Evolutionary conservation across 2,888 invertebrate genomes (phyloP), one percentile per base, ranked within the genome.

Genomic region (Hemithea aestivaria): DNA sequence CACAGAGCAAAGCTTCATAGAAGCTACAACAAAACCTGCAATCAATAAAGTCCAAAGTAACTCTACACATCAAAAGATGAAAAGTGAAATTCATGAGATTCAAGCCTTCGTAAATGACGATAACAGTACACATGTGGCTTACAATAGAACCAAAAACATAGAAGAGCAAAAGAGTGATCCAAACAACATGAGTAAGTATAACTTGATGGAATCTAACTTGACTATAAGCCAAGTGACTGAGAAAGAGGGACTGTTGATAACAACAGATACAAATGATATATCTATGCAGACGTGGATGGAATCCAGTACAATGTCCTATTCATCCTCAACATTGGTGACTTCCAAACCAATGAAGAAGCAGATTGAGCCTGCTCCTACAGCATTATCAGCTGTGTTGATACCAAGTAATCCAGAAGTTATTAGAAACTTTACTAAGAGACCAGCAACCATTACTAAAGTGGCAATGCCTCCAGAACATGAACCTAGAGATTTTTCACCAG

Each of bases 321-420:
- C 66, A 20, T 53, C 59, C 40, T 62, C 69, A 10, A 58, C 64
- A 40, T 46, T 63, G 32, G 56, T 71, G 2, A 74, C 74, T 35
- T 56, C 73, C 24, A 79, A 73, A 45, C 68, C 68, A 37, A 69
- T 66, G 24, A 77, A 71, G 40, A 78, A 80, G 47, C 71, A 75
- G 46, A 62, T 75, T 45, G 77, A 79, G 22, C 68, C 55, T 46
- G 75, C 65, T 46, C 75, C 87, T 27, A 84, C 88, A 58, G 89
- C 92, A 10, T 67, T 92, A 10, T 91, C 92, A 11, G 90, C 92
- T 10, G 75, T 92, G 16, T 65, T 92, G 28, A 78, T 90, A 29
- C 92, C 92, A 20, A 91, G 89, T 8, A 70, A 62, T 66, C 76
- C 77, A 44, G 82, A 84, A 34, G 49, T 70, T 9, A 49, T 62